Conservation (phyloP, 2,888 invertebrate species). For the Esperia sulphurella region DNA sequence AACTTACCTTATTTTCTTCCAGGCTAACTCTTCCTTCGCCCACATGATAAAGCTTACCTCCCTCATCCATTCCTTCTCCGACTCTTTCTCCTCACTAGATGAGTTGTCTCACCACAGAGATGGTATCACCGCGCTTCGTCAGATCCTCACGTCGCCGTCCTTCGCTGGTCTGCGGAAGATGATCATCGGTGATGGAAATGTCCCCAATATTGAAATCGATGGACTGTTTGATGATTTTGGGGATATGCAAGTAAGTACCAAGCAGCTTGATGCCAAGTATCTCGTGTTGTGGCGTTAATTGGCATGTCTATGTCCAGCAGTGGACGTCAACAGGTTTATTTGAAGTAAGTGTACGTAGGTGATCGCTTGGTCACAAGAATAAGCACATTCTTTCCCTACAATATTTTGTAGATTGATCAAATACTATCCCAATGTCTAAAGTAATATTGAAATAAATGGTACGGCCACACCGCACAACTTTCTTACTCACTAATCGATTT, state of each 20-base stretch:
- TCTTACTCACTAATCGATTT: too few species aligned
- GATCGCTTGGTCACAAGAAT: too few species aligned
- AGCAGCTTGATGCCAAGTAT: background rate
- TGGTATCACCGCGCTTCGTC: slow-evolving; percentile 42
- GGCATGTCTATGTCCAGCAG: too few species aligned
- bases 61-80: slow-evolving; percentile 57
- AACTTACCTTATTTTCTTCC: too few species aligned
- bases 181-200: slow-evolving; percentile 28
- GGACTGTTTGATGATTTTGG: slow-evolving; percentile 47
- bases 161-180: slow-evolving; percentile 31
- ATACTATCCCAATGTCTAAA: too few species aligned
- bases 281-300: too few species aligned
- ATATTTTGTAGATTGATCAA: too few species aligned
- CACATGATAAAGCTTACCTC: slow-evolving; percentile 61
- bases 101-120: slow-evolving; percentile 41
- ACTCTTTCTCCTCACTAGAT: slow-evolving; percentile 47
- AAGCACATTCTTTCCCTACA: too few species aligned
- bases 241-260: slow-evolving; percentile 40
- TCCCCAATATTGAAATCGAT: slow-evolving; percentile 10
- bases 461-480: too few species aligned
- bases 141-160: slow-evolving; percentile 34
- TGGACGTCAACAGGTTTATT: too few species aligned
- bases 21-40: slow-evolving; percentile 79
- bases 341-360: too few species aligned
- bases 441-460: too few species aligned